These are phyloP conservation scores for Erythrolamprus reginae DNA, from an alignment of 2,113 vertebrate species.

Conservation along the genomic window DNA sequence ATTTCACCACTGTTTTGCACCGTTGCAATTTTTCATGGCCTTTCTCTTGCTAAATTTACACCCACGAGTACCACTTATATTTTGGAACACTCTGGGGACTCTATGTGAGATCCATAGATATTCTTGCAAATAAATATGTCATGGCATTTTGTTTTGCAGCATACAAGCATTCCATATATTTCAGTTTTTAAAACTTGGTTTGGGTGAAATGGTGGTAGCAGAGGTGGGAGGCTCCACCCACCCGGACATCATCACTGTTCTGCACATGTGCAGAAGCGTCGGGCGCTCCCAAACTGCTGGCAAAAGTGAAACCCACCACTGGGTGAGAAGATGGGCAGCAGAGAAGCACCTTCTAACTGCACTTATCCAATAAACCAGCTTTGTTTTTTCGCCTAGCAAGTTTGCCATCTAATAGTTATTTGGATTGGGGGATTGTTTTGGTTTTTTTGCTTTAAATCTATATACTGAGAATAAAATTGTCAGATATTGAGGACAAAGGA, in stretches of 20 bases:
- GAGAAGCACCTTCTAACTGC: background rate
- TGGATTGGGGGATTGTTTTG: background rate
- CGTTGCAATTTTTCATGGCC: background rate
- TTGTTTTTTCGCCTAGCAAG: background rate
- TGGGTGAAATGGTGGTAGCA: no score
- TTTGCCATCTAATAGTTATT: background rate
- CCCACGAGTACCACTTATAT: background rate
- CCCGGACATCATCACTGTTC: no score
- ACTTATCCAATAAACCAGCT: background rate
- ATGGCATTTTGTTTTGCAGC: background rate
- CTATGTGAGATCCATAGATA: background rate
- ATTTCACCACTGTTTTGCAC: background rate
- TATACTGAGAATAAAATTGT: background rate
- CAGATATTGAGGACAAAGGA: background rate
- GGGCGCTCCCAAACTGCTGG: no score
- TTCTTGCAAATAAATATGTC: background rate
- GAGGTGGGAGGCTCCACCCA: no score
- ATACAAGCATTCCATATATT: background rate
- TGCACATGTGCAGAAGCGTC: no score
- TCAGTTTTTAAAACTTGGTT: background rate
- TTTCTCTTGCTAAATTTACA: background rate
- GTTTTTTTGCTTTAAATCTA: background rate
- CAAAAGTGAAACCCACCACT: no score
- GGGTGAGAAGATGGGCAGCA: background rate
- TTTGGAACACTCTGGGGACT: background rate